phyloP scores from a whole-genome alignment of 2,113 vertebrate species.

The Cygnus buccinator region DNA sequence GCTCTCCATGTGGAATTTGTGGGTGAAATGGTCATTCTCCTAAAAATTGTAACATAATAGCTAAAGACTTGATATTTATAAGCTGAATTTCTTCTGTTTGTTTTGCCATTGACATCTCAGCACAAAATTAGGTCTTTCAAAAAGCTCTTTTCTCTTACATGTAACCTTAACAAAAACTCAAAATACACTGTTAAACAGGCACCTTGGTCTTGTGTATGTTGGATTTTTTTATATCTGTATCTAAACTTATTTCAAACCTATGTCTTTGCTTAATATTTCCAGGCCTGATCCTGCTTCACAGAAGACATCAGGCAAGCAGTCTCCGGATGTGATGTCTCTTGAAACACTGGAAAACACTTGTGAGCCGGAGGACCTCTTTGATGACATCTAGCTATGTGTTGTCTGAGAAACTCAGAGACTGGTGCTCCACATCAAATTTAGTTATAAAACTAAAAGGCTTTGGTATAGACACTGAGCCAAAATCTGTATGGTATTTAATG shows the following conservation, averaged over 20 bases:
- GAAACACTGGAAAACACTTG: conserved; percentile 74
- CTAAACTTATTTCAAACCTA: background rate
- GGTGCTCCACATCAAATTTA: background rate
- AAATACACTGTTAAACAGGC: background rate
- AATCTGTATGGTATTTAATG: background rate
- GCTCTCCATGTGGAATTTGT: background rate
- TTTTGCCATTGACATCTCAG: background rate
- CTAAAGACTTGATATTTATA: background rate
- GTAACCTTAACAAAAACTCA: background rate
- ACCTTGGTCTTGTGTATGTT: background rate
- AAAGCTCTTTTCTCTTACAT: background rate
- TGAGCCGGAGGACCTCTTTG: conserved; percentile 84
- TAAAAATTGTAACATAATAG: background rate
- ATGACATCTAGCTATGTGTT: conserved; percentile 77
- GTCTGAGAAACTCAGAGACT: background rate
- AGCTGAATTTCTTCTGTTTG: background rate
- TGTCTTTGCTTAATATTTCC: conserved; percentile 23
- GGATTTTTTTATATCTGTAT: background rate
- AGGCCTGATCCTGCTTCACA: conserved; percentile 70
- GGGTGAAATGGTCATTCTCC: background rate
- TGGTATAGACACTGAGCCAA: background rate
- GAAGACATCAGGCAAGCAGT: conserved; percentile 47
- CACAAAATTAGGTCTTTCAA: background rate
- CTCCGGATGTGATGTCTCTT: conserved; percentile 66
- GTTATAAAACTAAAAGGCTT: background rate